phyloP scores from a whole-genome alignment of 1,140 invertebrate genomes.

The Saccostrea glomerata region DNA sequence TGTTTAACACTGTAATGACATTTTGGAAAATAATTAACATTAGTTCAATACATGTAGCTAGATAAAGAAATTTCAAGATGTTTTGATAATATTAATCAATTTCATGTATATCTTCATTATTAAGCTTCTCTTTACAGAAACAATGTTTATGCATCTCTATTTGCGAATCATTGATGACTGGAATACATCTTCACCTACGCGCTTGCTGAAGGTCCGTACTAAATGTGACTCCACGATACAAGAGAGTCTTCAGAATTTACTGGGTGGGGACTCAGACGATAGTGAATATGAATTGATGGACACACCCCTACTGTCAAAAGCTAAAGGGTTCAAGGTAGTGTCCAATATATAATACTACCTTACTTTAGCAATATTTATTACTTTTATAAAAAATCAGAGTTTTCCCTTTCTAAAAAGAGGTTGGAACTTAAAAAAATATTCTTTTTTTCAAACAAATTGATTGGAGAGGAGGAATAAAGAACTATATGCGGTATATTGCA shows the following conservation, averaged over 20 bases:
- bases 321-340: slow-evolving; percentile 6
- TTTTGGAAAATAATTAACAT: too few species aligned
- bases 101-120: background rate
- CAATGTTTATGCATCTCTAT: slow-evolving; percentile 35
- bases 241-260: slow-evolving; percentile 34
- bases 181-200: background rate
- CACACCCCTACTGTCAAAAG: slow-evolving; percentile 14
- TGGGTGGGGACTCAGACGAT: slow-evolving; percentile 13
- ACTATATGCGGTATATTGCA: too few species aligned
- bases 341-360: background rate
- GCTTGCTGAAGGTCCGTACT: slow-evolving; percentile 9
- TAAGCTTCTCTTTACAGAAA: background rate
- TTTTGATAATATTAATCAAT: too few species aligned
- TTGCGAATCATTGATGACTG: background rate
- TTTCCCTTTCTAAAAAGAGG: background rate
- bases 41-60: too few species aligned
- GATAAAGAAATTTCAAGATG: too few species aligned
- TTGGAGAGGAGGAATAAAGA: background rate
- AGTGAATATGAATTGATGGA: slow-evolving; percentile 35
- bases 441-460: background rate
- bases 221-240: background rate
- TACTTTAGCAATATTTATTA: background rate
- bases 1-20: too few species aligned
- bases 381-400: background rate
- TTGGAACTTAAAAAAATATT: too few species aligned